Percentiles rank a stretch among this genome's conserved stretches.
phyloP scores from a whole-genome alignment of 2,888 invertebrate species.

The Yponomeuta sedellus region DNA sequence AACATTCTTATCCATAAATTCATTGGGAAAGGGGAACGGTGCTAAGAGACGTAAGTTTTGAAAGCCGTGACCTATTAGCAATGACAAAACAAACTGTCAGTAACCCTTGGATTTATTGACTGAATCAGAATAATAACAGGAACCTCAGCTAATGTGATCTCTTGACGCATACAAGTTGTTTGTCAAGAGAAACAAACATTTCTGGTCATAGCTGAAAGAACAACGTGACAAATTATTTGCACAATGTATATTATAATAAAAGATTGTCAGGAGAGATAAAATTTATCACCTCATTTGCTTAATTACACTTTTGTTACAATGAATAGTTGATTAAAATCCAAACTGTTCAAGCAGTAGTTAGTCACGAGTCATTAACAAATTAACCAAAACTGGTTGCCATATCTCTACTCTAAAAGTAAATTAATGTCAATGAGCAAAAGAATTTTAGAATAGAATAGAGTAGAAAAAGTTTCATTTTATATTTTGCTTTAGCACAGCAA shows the following conservation, averaged over 20 bases:
- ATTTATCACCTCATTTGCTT: background rate
- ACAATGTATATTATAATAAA: conserved; percentile 5
- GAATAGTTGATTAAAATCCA: background rate
- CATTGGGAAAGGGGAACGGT: conserved; percentile 18
- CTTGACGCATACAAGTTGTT: background rate
- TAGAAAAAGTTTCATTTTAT: too few relatives aligned
- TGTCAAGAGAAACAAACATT: background rate
- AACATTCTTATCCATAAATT: conserved; percentile 8
- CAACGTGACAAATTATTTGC: background rate
- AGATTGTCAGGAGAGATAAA: background rate
- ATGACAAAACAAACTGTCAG: conserved; percentile 65
- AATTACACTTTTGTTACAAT: conserved; percentile 9
- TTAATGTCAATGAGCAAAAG: background rate
- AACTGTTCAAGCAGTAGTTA: background rate
- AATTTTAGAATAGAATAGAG: too few relatives aligned
- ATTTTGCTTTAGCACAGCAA: too few relatives aligned
- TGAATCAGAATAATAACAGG: conserved; percentile 52
- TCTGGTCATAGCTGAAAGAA: background rate
- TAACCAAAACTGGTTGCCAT: background rate
- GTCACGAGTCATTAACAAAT: background rate
- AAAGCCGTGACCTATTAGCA: conserved; percentile 62
- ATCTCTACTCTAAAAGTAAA: background rate
- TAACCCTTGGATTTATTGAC: conserved; percentile 58
- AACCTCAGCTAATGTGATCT: conserved; percentile 25
- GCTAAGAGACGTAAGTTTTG: conserved; percentile 47